Evolutionary conservation across 1,140 invertebrate genomes (phyloP).

Genomic region (Lordiphosa collinella): DNA sequence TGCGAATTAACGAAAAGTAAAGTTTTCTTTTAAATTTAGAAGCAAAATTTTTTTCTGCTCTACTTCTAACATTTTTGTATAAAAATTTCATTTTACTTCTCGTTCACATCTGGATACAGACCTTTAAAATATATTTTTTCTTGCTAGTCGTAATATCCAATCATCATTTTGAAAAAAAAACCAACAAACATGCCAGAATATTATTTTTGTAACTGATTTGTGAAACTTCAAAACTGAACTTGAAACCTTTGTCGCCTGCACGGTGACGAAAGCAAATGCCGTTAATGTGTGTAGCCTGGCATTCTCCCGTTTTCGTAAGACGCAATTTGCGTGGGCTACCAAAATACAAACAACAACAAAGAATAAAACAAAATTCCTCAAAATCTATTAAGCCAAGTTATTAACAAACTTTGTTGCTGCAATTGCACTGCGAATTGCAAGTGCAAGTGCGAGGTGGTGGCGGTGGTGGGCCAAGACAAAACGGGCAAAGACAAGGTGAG

Average conservation of each 20-base stretch:
- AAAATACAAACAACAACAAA: neutral
- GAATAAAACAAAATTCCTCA: neutral
- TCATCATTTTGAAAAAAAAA: too few relatives aligned
- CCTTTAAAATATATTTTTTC: too few relatives aligned
- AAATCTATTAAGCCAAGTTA: neutral
- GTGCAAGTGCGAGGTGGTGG: slow-evolving; percentile 56
- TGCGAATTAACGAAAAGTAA: too few relatives aligned
- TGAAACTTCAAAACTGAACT: too few relatives aligned
- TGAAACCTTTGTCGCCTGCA: too few relatives aligned
- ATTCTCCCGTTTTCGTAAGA: neutral
- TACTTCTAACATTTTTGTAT: too few relatives aligned
- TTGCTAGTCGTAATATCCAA: too few relatives aligned
- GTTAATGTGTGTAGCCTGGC: neutral
- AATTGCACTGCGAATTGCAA: slow-evolving; percentile 32
- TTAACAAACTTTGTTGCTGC: slow-evolving; percentile 23
- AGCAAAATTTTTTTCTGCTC: too few relatives aligned
- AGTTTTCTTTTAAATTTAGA: too few relatives aligned
- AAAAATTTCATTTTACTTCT: too few relatives aligned
- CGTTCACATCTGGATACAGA: too few relatives aligned
- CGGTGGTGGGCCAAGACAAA: slow-evolving; percentile 43
- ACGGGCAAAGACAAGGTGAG: slow-evolving; percentile 70
- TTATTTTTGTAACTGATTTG: neutral
- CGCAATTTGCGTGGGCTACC: slow-evolving; percentile 1
- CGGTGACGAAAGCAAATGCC: too few relatives aligned
- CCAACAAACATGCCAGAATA: neutral